Conservation (phyloP, 2,113 vertebrate genomes). For the Ophthalmolycus amberensis region DNA sequence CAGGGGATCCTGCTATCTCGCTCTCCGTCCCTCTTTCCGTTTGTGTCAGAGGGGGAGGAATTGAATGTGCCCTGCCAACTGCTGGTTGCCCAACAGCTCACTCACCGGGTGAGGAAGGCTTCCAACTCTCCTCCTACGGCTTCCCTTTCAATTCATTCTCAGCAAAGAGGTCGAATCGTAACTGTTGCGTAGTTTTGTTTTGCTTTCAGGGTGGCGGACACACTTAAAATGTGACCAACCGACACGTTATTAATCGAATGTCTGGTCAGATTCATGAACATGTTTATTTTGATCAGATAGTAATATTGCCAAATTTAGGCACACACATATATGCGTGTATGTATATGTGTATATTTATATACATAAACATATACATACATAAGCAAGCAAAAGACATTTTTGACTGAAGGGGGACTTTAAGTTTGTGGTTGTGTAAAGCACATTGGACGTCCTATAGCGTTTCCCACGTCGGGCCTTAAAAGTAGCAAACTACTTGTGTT, state of each 20-base stretch:
- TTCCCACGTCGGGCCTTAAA: background rate
- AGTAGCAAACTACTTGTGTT: background rate
- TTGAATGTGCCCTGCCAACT: conserved; percentile 43
- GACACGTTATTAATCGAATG: too few relatives aligned
- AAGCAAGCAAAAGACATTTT: too few relatives aligned
- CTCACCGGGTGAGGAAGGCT: conserved; percentile 25
- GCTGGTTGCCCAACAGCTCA: conserved; percentile 59
- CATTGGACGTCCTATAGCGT: background rate
- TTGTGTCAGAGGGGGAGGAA: conserved; percentile 43
- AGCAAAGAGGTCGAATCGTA: background rate
- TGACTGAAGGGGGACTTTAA: too few relatives aligned
- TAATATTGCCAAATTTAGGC: too few relatives aligned
- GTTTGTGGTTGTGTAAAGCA: background rate
- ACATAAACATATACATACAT: too few relatives aligned
- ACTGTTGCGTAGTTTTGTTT: background rate
- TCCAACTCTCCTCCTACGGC: background rate
- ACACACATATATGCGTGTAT: background rate
- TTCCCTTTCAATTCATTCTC: conserved; percentile 15
- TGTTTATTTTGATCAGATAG: background rate
- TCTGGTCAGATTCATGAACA: background rate
- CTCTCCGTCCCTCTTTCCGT: conserved; percentile 34
- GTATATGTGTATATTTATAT: too few relatives aligned
- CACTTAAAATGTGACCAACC: background rate
- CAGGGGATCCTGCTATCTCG: conserved; percentile 63
- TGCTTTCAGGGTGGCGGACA: background rate